phyloP scores from a whole-genome alignment of 2,888 invertebrate genomes.

The Cyclophora albipunctata region DNA sequence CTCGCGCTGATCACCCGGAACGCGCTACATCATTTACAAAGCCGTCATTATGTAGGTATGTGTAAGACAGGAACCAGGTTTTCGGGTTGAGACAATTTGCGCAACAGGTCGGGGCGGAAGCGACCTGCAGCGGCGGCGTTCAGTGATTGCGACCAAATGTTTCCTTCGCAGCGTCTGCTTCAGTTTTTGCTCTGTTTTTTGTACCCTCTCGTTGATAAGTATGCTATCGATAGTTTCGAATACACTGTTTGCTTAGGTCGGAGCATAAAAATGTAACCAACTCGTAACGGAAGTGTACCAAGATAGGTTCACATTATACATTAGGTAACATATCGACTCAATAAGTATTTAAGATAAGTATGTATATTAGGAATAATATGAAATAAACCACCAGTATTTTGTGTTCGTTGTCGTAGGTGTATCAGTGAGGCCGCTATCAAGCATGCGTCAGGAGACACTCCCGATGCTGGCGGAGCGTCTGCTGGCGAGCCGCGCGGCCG shows the following conservation, averaged over 20 bases:
- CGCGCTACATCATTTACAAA: constrained; percentile 21
- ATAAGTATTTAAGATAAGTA: neutral
- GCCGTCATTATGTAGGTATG: constrained; percentile 5
- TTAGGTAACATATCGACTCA: too few species aligned
- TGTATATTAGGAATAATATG: neutral
- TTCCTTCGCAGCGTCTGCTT: constrained; percentile 63
- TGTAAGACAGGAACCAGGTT: constrained; percentile 24
- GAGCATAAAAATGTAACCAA: constrained; percentile 26
- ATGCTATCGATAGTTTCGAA: constrained; percentile 69
- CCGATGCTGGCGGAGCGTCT: constrained; percentile 69
- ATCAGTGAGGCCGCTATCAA: constrained; percentile 66
- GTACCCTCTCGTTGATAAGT: constrained; percentile 60
- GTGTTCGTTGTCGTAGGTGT: constrained; percentile 48
- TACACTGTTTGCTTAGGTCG: constrained; percentile 64
- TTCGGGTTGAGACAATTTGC: constrained; percentile 47
- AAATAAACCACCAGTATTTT: neutral
- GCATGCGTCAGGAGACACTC: constrained; percentile 67
- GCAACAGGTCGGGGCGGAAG: constrained; percentile 76
- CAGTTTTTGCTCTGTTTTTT: constrained; percentile 67
- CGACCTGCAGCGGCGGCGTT: constrained; percentile 58
- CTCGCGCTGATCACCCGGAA: constrained; percentile 24
- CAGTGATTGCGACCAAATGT: constrained; percentile 73
- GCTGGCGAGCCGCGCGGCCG: constrained; percentile 72
- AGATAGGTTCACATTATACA: constrained; percentile 14
- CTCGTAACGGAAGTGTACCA: constrained; percentile 60